These are phyloP conservation scores for Spea bombifrons DNA, from an alignment of 2,113 vertebrate species.

Conservation along the genomic window DNA sequence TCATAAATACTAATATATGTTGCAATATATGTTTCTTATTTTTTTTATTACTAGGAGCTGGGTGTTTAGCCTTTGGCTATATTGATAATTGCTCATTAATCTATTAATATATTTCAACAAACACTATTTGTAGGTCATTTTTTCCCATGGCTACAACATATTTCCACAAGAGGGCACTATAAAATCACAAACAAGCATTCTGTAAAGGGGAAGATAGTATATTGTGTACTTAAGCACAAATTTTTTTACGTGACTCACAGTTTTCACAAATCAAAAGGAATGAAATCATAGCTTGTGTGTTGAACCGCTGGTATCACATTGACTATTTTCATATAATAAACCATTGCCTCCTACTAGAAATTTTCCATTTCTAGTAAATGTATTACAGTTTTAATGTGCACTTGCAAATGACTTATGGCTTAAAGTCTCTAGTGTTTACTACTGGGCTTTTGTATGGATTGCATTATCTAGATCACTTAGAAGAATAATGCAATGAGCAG, in stretches of 20 bases:
- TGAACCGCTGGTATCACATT: conserved; percentile 41
- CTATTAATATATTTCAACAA: too few relatives aligned
- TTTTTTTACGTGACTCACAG: conserved; percentile 51
- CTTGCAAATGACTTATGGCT: neutral
- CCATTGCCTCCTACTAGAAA: conserved; percentile 28
- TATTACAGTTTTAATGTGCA: neutral
- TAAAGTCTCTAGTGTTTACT: conserved; percentile 2
- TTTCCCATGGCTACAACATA: neutral
- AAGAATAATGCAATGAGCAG: too few relatives aligned
- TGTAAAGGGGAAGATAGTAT: neutral
- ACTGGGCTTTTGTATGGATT: neutral
- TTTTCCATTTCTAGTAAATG: neutral
- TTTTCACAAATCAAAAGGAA: conserved; percentile 45
- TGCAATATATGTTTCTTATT: too few relatives aligned
- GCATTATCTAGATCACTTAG: neutral
- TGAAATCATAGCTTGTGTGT: conserved; percentile 44
- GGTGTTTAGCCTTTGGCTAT: too few relatives aligned
- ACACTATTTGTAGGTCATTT: too few relatives aligned
- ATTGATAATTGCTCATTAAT: too few relatives aligned
- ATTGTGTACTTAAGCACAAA: neutral
- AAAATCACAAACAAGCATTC: neutral
- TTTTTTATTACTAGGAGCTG: too few relatives aligned
- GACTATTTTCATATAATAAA: conserved; percentile 54
- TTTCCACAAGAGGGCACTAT: conserved; percentile 1
- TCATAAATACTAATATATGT: too few relatives aligned